A percentile compares a stretch with the other conserved stretches of the same genome.
Conservation (phyloP, 2,113 vertebrate genomes). For the Dolichallabes microphthalmus region DNA sequence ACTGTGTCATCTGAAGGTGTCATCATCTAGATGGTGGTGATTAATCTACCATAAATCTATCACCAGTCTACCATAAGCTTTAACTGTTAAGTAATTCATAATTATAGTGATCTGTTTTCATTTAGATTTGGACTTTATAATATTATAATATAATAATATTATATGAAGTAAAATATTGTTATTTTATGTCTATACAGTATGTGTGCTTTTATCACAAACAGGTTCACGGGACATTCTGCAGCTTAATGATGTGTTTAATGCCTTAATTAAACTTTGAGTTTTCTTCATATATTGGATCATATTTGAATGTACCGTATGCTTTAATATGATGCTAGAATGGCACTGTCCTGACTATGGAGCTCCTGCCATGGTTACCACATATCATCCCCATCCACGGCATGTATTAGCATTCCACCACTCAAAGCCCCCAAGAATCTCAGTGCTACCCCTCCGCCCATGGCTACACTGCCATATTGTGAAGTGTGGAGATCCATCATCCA, state of each 20-base stretch:
- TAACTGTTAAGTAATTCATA: neutral
- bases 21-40: neutral
- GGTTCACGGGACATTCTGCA: neutral
- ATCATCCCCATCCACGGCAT: slow-evolving; percentile 1
- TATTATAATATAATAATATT: too few species aligned
- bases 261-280: slow-evolving; percentile 10
- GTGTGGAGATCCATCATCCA: slow-evolving; percentile 54
- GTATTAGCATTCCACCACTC: slow-evolving; percentile 41
- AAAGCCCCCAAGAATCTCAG: slow-evolving; percentile 36
- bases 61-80: too few species aligned
- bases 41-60: too few species aligned
- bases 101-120: neutral
- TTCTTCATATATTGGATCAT: neutral
- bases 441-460: slow-evolving; percentile 22
- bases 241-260: neutral
- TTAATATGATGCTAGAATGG: neutral
- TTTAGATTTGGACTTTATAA: slow-evolving; percentile 18
- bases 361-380: slow-evolving; percentile 26
- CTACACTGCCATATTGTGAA: slow-evolving; percentile 50
- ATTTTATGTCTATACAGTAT: neutral
- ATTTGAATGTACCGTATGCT: neutral
- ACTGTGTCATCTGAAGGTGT: too few species aligned
- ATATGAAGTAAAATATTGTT: neutral
- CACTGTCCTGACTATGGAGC: slow-evolving; percentile 1
- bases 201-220: neutral